Base-by-base conservation (phyloP, 2,888 invertebrate genomes). In the Clusia tigrina region DNA sequence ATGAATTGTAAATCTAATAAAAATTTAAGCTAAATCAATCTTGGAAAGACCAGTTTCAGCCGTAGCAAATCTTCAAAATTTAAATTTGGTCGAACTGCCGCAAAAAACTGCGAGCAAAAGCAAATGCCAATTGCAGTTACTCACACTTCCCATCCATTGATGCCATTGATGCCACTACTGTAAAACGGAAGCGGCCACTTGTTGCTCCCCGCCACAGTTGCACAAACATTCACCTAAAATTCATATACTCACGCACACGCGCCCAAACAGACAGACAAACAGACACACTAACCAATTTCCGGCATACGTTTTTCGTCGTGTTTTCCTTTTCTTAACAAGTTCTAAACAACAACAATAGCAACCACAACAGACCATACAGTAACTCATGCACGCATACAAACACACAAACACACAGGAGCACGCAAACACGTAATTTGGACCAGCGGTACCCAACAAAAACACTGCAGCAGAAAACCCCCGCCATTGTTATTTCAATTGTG, bases 311-410 rank as follows among this genome's bases (percentile, higher is more conserved):
- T n/a, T n/a, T 23, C 46, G 23, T 48, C 23, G 17, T 54, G 42
- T 60, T 32, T 54, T 17, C 23, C 46, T 62, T 53, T 18, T 53
- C 57, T 56, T 57, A 62, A 62, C 62, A 57, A 57, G 24, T 57
- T 18, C 37, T 42, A 23, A 18, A 26, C 23, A 23, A 56, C 54
- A 42, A 46, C 17, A 53, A 42, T 23, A 55, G 32, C 55, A 48
- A 18, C 55, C 23, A 1, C 10, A 46, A 42, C 18, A 42, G 42
- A 5, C 12, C 32, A 32, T 32, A 32, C 32, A 32, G 6, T 6
- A 9, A 32, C 32, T 12, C 32, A 32, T 32, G 32, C 6, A 32
- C 12, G 32, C 32, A 32, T 12, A 6, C 32, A 32, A 32, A 9
- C 32, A 32, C 6, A 6, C 32, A 32, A 32, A 48, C 48, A 48